Percentiles rank a stretch among this genome's conserved stretches.
Conservation (phyloP, 2,113 vertebrate genomes). For the Ciconia boyciana region DNA sequence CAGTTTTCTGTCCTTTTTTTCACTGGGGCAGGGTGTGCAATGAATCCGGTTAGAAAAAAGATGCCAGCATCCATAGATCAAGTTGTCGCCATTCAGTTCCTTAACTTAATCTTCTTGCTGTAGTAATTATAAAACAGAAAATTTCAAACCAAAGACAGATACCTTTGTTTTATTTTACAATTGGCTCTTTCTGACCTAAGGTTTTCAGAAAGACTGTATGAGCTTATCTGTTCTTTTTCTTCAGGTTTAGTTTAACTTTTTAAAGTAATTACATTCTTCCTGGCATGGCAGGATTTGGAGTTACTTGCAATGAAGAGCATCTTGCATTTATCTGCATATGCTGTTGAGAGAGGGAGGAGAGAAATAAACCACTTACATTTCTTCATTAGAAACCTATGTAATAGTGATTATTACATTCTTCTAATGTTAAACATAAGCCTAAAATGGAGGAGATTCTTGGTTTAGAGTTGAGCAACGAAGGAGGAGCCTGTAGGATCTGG, state of each 20-base stretch:
- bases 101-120: conserved; percentile 23
- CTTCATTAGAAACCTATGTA: neutral
- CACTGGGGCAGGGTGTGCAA: neutral
- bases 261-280: neutral
- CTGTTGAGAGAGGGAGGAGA: neutral
- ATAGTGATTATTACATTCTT: neutral
- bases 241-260: neutral
- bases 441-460: neutral
- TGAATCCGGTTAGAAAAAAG: conserved; percentile 9
- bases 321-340: neutral
- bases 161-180: neutral
- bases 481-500: neutral
- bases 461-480: neutral
- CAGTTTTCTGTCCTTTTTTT: neutral
- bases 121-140: conserved; percentile 22
- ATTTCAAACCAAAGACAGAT: neutral
- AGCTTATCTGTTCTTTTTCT: neutral
- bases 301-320: neutral
- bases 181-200: neutral
- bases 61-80: conserved; percentile 46
- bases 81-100: conserved; percentile 17
- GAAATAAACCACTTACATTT: neutral
- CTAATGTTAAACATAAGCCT: neutral
- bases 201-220: neutral
- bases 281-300: neutral